A percentile compares a stretch with the other conserved stretches of the same genome.
phyloP scores from a whole-genome alignment of 2,797 vertebrate genomes.

The Lagodon rhomboides region DNA sequence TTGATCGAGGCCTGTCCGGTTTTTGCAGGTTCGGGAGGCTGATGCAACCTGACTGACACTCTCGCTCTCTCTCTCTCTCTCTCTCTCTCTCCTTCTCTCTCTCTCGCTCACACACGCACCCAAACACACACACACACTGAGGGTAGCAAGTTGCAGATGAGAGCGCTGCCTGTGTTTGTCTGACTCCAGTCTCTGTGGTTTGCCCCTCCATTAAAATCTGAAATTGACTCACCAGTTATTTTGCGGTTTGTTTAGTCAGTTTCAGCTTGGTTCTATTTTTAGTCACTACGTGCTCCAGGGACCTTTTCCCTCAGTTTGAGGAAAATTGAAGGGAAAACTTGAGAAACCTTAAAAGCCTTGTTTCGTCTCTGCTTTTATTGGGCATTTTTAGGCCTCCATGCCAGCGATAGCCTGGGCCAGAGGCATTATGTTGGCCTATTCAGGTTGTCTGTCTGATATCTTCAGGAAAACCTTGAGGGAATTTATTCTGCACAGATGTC shows the following conservation, averaged over 20 bases:
- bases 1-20: constrained; percentile 18
- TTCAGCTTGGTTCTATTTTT: constrained; percentile 53
- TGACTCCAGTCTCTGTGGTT: constrained; percentile 52
- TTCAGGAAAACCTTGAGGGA: too few species aligned
- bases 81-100: neutral
- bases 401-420: too few species aligned
- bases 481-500: too few species aligned
- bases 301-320: constrained; percentile 7
- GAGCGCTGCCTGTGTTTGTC: constrained; percentile 60
- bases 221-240: constrained; percentile 57
- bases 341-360: neutral
- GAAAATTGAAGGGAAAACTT: constrained; percentile 1
- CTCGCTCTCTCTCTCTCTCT: neutral
- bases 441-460: too few species aligned
- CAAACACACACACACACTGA: constrained; percentile 22
- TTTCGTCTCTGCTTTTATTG: neutral
- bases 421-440: too few species aligned
- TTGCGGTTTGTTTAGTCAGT: constrained; percentile 33
- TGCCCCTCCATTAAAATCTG: constrained; percentile 45
- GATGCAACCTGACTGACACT: constrained; percentile 70
- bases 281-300: neutral
- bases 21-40: constrained; percentile 60
- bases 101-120: neutral
- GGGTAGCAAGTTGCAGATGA: constrained; percentile 51
- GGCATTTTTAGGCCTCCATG: too few species aligned